Conservation (phyloP, 2,888 invertebrate species). For the Callyntrura guangdongensis region DNA sequence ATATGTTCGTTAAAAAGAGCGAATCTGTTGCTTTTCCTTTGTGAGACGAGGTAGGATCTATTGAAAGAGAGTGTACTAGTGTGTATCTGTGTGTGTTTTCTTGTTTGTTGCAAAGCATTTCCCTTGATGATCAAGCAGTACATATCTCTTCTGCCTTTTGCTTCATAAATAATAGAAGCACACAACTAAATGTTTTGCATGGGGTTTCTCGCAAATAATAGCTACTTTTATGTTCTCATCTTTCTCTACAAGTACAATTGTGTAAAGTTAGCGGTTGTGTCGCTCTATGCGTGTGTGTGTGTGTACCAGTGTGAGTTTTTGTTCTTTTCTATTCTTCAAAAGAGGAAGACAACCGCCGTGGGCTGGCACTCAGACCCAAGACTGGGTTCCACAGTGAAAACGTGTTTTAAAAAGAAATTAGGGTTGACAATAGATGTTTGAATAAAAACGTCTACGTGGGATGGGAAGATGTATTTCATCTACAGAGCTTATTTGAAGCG, state of each 20-base stretch:
- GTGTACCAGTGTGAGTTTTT: not conserved
- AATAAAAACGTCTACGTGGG: conserved; percentile 20
- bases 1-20: not conserved
- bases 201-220: not conserved
- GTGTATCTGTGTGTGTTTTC: not conserved
- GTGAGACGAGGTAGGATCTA: conserved; percentile 1
- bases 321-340: not conserved
- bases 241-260: conserved; percentile 27
- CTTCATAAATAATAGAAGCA: conserved; percentile 41
- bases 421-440: conserved; percentile 39
- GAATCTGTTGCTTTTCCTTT: conserved; percentile 68
- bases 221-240: conserved; percentile 32
- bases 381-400: conserved; percentile 24
- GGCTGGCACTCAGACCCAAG: conserved; percentile 27
- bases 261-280: not conserved
- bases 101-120: conserved; percentile 18
- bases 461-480: not conserved
- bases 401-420: conserved; percentile 52
- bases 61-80: not conserved
- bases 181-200: conserved; percentile 57
- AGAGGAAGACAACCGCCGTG: conserved; percentile 19
- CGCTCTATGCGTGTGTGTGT: not conserved
- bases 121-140: conserved; percentile 27
- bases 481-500: not conserved
- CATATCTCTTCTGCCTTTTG: conserved; percentile 1